Evolutionary conservation across 1,140 invertebrate species (phyloP).

Genomic region (Aphaenogaster rudis): DNA sequence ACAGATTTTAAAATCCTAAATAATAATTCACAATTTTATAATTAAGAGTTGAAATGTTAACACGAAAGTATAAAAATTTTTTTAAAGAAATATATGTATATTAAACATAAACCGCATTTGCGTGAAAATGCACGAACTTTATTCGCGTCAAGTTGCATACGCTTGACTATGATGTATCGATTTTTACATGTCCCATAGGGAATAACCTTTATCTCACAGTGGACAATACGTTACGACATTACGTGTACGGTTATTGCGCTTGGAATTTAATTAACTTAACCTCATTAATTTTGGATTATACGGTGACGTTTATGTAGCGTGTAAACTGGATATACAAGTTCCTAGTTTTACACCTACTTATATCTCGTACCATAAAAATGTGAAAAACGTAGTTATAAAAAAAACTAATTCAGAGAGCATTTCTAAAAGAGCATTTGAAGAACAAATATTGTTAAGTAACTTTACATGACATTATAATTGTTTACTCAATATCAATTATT

Average conservation of each 20-base stretch:
- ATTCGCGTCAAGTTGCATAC: constrained; percentile 23
- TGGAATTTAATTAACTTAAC: constrained; percentile 77
- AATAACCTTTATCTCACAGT: constrained; percentile 71
- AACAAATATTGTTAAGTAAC: not conserved
- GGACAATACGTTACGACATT: constrained; percentile 69
- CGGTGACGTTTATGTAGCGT: constrained; percentile 10
- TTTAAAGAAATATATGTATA: not conserved
- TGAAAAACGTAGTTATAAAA: constrained; percentile 15
- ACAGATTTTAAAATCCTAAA: not conserved
- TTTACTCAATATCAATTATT: not conserved
- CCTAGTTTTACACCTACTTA: not conserved
- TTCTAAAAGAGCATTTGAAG: not conserved
- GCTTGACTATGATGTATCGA: constrained; percentile 56
- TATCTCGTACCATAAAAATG: not conserved
- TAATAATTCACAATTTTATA: not conserved
- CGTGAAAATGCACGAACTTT: not conserved
- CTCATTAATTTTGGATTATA: constrained; percentile 73
- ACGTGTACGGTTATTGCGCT: constrained; percentile 69
- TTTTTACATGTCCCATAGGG: constrained; percentile 51
- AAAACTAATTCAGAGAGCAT: not conserved
- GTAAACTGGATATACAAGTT: constrained; percentile 7
- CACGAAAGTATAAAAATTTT: not conserved
- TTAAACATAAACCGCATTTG: not conserved
- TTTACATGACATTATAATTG: not conserved
- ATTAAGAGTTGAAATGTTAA: not conserved